Evolutionary conservation across 2,113 vertebrate genomes (phyloP), one percentile per base, ranked within the genome.

Genomic region (Halcyon senegalensis): DNA sequence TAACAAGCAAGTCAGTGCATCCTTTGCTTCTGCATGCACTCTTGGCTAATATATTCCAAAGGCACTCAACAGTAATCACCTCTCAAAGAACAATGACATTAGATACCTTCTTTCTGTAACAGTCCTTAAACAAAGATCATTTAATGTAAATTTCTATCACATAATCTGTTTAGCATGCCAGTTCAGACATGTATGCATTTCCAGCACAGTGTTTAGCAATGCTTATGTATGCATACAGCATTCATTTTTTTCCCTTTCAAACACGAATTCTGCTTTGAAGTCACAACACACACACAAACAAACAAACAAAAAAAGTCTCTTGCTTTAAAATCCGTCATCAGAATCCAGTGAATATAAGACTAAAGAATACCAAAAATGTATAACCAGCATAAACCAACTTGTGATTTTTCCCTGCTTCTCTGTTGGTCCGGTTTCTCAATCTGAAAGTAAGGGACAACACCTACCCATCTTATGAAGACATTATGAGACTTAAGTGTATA

Each of bases 391-490:
- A 25, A 63, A 69, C 35, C 2, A 1, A 44, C 3, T 35, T 39
- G 23, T 4, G 3, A 39, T 80, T 80, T 41, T 21, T 44, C 19
- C 28, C 10, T 15, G 4, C 11, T 78, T 41, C 53, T 30, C 44
- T 66, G 37, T 24, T 53, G 15, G 16, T 73, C 20, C 67, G 8
- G n/a, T 53, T 67, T 73, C 30, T 66, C 24, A 78, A 25, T 5
- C 31, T 43, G 30, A 31, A 89, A 67, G 18, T 78, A 60, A 73
- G 59, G 10, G 46, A 78, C 11, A 53, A 9, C 16, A 66, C 12
- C 18, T 27, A 60, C 10, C 5, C 31, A n/a, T 33, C 51, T 60
- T 88, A 48, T 1, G 2, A 19, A 8, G 17, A 27, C 2, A 0
- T 20, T 50, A 28, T 4, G 12, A 76, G 50, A 64, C 39, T 35